Percentiles rank a stretch among this genome's conserved stretches.
phyloP scores from a whole-genome alignment of 2,113 vertebrate genomes.

The Trichomycterus rosablanca region DNA sequence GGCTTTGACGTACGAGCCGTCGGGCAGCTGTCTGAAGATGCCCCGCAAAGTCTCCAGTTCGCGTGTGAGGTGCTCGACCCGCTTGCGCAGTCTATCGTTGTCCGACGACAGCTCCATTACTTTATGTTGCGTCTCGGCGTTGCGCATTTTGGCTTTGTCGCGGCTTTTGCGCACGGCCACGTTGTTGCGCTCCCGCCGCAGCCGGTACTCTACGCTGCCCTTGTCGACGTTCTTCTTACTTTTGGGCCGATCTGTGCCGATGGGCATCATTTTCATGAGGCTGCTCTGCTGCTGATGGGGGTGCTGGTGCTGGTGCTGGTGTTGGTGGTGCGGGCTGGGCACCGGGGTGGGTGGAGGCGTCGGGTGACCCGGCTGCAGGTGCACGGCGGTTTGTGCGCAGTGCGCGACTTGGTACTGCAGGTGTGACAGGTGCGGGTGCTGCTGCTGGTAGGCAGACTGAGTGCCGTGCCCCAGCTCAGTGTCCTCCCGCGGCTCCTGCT shows the following conservation, averaged over 20 bases:
- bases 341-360: slow-evolving; percentile 95
- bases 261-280: slow-evolving; percentile 61
- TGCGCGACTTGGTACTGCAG: slow-evolving; percentile 94
- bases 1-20: slow-evolving; percentile 87
- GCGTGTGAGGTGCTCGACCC: slow-evolving; percentile 90
- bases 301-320: slow-evolving; percentile 66
- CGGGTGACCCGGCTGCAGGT: slow-evolving; percentile 91
- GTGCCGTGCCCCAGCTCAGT: slow-evolving; percentile 74
- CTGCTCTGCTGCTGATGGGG: slow-evolving; percentile 54
- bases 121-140: slow-evolving; percentile 95
- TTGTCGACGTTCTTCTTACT: slow-evolving; percentile 90
- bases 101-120: slow-evolving; percentile 87
- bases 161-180: slow-evolving; percentile 95
- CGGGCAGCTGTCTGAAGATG: slow-evolving; percentile 94
- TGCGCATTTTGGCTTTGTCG: slow-evolving; percentile 95
- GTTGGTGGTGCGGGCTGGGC: slow-evolving; percentile 84
- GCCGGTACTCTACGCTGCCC: slow-evolving; percentile 88
- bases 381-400: slow-evolving; percentile 94
- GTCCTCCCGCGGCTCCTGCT: slow-evolving; percentile 90
- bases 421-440: slow-evolving; percentile 77
- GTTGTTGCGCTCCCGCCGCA: slow-evolving; percentile 95
- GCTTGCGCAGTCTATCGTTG: slow-evolving; percentile 90
- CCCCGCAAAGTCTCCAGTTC: slow-evolving; percentile 93
- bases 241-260: slow-evolving; percentile 65
- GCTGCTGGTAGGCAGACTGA: slow-evolving; percentile 73